phyloP scores from a whole-genome alignment of 2,113 vertebrate genomes.

The Prionailurus viverrinus region DNA sequence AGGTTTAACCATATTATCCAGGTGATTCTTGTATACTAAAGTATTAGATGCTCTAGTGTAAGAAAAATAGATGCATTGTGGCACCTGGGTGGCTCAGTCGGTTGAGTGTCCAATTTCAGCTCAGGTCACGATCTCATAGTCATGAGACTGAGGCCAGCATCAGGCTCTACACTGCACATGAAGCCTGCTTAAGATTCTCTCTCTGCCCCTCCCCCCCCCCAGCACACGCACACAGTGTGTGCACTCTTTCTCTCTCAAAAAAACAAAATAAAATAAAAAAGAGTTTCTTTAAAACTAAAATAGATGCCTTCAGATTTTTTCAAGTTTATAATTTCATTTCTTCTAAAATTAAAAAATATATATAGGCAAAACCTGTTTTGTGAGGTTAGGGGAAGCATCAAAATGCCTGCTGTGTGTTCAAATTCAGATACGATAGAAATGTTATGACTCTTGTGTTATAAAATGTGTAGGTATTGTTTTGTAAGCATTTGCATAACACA shows the following conservation, averaged over 20 bases:
- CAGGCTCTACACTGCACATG: too few relatives aligned
- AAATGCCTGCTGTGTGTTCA: not conserved
- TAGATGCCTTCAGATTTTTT: not conserved
- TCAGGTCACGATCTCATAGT: too few relatives aligned
- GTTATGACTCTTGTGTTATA: not conserved
- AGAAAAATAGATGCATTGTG: not conserved
- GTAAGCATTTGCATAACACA: slow-evolving; percentile 6
- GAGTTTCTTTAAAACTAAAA: not conserved
- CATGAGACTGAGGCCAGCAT: too few relatives aligned
- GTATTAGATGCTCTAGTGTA: not conserved
- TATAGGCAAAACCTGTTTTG: not conserved
- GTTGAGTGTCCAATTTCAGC: too few relatives aligned
- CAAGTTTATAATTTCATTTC: not conserved
- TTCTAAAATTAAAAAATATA: not conserved
- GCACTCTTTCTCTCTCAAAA: too few relatives aligned
- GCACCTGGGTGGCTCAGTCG: too few relatives aligned
- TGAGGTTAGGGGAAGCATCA: not conserved
- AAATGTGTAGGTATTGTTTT: not conserved
- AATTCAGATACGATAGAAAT: not conserved
- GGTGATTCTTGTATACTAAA: not conserved
- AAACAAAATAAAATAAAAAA: not conserved
- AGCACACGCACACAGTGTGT: too few relatives aligned
- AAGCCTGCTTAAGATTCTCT: too few relatives aligned
- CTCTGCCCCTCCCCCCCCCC: too few relatives aligned
- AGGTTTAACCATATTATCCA: not conserved